A percentile compares a stretch with the other conserved stretches of the same genome.
phyloP scores from a whole-genome alignment of 2,113 vertebrate genomes.

The Okapia johnstoni region DNA sequence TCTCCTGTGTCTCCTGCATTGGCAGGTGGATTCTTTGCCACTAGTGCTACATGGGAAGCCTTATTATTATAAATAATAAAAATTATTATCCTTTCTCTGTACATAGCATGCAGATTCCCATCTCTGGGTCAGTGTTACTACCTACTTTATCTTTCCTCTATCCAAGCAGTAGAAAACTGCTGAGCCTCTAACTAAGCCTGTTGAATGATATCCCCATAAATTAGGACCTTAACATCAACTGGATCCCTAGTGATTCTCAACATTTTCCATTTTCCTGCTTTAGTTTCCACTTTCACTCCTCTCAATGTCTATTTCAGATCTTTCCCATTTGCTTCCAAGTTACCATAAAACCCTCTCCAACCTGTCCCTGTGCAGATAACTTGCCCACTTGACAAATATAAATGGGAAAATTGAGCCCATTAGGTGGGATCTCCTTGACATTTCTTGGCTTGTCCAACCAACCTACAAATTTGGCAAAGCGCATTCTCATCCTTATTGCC shows the following conservation, averaged over 20 bases:
- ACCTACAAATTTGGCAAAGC: neutral
- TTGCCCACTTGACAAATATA: neutral
- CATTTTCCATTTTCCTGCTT: neutral
- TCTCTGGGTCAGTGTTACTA: neutral
- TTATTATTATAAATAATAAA: neutral
- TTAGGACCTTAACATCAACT: neutral
- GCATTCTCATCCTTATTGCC: neutral
- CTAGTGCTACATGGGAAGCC: neutral
- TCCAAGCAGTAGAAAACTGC: neutral
- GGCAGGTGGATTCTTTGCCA: neutral
- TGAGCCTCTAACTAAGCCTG: neutral
- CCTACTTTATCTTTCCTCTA: neutral
- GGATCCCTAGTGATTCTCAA: neutral
- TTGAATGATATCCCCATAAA: neutral
- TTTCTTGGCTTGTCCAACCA: neutral
- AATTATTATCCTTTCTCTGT: neutral
- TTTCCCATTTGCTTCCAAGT: neutral
- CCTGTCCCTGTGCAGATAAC: neutral
- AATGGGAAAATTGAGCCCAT: neutral
- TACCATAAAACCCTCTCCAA: neutral
- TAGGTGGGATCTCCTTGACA: neutral
- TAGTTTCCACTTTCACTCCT: neutral
- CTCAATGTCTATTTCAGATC: neutral
- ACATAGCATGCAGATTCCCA: neutral
- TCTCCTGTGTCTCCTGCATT: neutral